Percentiles rank a stretch among this genome's conserved stretches.
These are phyloP conservation scores for Scarus forsteni DNA, from an alignment of 2,797 vertebrate species.

Conservation along the genomic window DNA sequence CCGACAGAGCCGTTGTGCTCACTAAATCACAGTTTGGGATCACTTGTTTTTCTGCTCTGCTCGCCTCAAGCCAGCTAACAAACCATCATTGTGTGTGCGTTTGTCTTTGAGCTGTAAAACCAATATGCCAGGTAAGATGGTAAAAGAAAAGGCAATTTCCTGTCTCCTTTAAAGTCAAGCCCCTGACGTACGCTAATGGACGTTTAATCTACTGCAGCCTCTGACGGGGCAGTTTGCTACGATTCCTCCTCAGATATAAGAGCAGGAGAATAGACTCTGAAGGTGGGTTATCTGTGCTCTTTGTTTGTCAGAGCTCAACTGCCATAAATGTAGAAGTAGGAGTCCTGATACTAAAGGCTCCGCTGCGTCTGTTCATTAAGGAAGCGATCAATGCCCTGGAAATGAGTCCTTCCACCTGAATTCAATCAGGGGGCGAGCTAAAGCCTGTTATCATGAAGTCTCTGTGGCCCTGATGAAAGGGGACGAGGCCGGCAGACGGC, in stretches of 20 bases:
- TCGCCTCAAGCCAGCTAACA: conserved; percentile 1
- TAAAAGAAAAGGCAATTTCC: conserved; percentile 61
- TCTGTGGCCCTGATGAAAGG: conserved; percentile 65
- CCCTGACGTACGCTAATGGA: conserved; percentile 44
- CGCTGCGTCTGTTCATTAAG: conserved; percentile 74
- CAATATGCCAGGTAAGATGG: conserved; percentile 33
- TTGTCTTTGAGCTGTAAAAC: conserved; percentile 39
- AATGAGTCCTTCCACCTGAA: conserved; percentile 74
- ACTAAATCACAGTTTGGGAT: conserved; percentile 19
- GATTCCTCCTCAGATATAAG: conserved; percentile 31
- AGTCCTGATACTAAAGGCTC: conserved; percentile 64
- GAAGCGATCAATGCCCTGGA: conserved; percentile 72
- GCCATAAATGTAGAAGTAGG: conserved; percentile 46
- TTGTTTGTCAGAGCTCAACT: conserved; percentile 50
- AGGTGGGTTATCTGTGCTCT: conserved; percentile 51
- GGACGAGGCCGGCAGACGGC: conserved; percentile 59
- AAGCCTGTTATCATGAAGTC: conserved; percentile 69
- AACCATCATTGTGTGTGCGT: conserved; percentile 31
- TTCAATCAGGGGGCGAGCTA: conserved; percentile 68
- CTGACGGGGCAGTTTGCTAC: conserved; percentile 21
- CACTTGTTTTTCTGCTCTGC: conserved; percentile 37
- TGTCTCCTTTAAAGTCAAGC: conserved; percentile 53
- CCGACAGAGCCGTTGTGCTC: background rate
- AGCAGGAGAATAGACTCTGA: conserved; percentile 31
- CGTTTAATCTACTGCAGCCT: conserved; percentile 53